Base-by-base conservation (phyloP, 2,113 vertebrate species). In the Picathartes gymnocephalus region DNA sequence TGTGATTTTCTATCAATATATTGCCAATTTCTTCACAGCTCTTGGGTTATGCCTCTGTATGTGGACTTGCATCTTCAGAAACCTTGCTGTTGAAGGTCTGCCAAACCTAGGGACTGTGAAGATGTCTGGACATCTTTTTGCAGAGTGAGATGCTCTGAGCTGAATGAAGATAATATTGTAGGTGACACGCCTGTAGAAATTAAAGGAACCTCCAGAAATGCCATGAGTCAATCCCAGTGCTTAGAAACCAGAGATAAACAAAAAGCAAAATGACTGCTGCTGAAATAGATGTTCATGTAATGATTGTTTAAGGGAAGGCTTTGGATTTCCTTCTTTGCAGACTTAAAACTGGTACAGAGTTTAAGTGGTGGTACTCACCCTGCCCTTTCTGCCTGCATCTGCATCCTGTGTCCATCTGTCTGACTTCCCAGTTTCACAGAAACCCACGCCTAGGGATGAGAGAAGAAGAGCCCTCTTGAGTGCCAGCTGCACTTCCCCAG, bases 1-100 rank as follows among this genome's bases (percentile, higher is more conserved):
- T 0, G 0, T 4, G 1, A 20, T 88, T 90, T 58, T 51, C 39
- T 68, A 13, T 21, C 24, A 30, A 12, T 68, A 35, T 23, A 54
- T 31, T 30, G 7, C 10, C 37, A 50, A 5, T 28, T 80, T 50
- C 90, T 64, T 44, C 33, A 56, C 48, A 72, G 50, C n/a, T 53
- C 12, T 56, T 86, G 53, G 42, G 40, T 73, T 69, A 25, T 1
- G 0, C 51, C 51, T 90, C 61, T 56, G 10, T 48, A 30, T 4
- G 9, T 17, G 35, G 51, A 78, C 21, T 65, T 76, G 15, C 15
- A 51, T 33, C 70, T 64, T 82, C 62, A 86, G n/a, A 68, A 90
- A 39, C 39, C 11, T 56, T 45, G 20, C 57, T 91, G 22, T 81
- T 42, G 28, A 21, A 48, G 45, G 44, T 16, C 78, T 69, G 39